Evolutionary conservation across 2,888 invertebrate genomes (phyloP).

Genomic region (Autographa gamma): DNA sequence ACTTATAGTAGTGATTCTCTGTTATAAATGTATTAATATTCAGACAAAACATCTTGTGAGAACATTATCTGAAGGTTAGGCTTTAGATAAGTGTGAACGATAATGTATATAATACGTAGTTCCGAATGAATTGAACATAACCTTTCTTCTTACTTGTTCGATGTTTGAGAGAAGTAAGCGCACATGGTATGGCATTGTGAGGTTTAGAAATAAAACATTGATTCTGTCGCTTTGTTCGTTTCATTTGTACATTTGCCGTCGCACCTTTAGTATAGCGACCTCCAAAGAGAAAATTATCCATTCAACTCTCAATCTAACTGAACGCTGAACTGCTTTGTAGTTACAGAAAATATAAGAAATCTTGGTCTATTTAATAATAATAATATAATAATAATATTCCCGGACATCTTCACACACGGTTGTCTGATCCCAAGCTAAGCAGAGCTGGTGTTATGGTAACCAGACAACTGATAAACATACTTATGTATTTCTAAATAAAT

Average conservation of each 20-base stretch:
- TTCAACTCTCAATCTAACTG: too few relatives aligned
- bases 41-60: conserved; percentile 38
- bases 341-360: too few relatives aligned
- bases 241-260: conserved; percentile 30
- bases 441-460: too few relatives aligned
- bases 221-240: conserved; percentile 58
- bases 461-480: too few relatives aligned
- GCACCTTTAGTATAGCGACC: too few relatives aligned
- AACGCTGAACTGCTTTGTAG: too few relatives aligned
- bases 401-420: too few relatives aligned
- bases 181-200: conserved; percentile 60
- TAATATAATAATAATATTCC: too few relatives aligned
- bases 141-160: conserved; percentile 56
- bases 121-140: conserved; percentile 35
- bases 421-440: too few relatives aligned
- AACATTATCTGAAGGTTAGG: conserved; percentile 26
- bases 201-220: conserved; percentile 67
- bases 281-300: too few relatives aligned
- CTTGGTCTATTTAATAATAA: too few relatives aligned
- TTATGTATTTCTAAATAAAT: too few relatives aligned
- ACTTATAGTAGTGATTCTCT: conserved; percentile 67
- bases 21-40: conserved; percentile 67
- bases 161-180: conserved; percentile 61
- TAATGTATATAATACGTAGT: conserved; percentile 49
- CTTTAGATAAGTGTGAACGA: conserved; percentile 26